These are phyloP conservation scores for Ceyx erithaca DNA, from an alignment of 2,797 vertebrate genomes.

Conservation along the genomic window DNA sequence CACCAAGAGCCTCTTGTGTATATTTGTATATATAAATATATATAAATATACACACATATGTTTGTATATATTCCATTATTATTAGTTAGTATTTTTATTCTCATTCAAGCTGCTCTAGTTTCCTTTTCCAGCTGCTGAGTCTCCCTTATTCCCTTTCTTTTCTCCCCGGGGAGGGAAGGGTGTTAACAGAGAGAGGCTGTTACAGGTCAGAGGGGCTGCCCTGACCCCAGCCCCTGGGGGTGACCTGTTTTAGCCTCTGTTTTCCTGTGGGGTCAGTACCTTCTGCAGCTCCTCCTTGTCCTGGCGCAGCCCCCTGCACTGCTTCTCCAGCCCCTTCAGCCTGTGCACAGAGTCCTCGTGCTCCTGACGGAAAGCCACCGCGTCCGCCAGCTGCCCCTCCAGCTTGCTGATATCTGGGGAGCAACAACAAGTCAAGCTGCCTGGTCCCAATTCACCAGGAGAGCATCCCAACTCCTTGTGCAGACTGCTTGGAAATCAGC, in stretches of 20 bases:
- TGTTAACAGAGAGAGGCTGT: no score
- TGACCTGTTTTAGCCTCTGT: not conserved
- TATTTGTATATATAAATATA: no score
- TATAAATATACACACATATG: no score
- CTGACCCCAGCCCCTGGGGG: no score
- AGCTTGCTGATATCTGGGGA: slow-evolving; percentile 88
- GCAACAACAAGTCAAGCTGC: not conserved
- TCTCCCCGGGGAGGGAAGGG: no score
- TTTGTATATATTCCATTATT: no score
- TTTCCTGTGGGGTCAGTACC: slow-evolving; percentile 72
- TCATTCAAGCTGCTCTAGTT: no score
- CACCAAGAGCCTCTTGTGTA: no score
- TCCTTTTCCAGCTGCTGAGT: no score
- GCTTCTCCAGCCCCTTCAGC: slow-evolving; percentile 89
- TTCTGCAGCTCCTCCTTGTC: slow-evolving; percentile 95
- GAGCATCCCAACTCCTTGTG: not conserved
- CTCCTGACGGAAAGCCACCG: slow-evolving; percentile 87
- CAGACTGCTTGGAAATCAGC: not conserved
- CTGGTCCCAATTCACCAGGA: not conserved
- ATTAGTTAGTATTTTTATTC: no score
- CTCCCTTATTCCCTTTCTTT: no score
- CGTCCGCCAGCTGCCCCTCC: slow-evolving; percentile 91
- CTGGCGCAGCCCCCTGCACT: slow-evolving; percentile 86
- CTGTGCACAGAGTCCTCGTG: slow-evolving; percentile 89
- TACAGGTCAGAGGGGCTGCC: no score